Base-by-base conservation (phyloP, 2,113 vertebrate genomes). In the Microcebus murinus region DNA sequence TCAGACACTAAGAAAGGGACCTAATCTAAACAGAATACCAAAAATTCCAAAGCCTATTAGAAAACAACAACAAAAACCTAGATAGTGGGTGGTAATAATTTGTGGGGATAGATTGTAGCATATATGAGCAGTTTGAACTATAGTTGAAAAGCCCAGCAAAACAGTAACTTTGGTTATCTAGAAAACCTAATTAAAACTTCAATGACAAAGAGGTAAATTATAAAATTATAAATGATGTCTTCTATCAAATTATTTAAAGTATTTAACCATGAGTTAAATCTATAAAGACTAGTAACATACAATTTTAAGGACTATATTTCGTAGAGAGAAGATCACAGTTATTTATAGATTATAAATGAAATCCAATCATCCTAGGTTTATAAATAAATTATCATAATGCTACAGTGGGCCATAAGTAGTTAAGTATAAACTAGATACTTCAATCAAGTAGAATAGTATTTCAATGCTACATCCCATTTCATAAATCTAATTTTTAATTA, bases 271-370 rank as follows among this genome's bases (percentile, higher is more conserved):
- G 50, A 91, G 55, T 91, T 86, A 89, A 45, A 81, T 84, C 61
- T 87, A 90, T 68, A 61, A 89, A 96, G 73, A 93, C 67, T 36
- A 88, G 68, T 39, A 89, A 85, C 52, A 55, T 73, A 79, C 8
- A 27, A 91, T n/a, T 1, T 68, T 74, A 63, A 82, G 45, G 61
- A 86, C 74, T 59, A 76, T 25, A 59, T 67, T 82, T 86, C 34
- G 8, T 67, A 83, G 74, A 91, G 82, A 97, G 93, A 90, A 90
- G 42, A 25, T 68, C 39, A 71, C 89, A 18, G 87, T 59, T 92
- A 80, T 86, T 91, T 81, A 91, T 27, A 95, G 31, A 87, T 82
- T 10, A 67, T 87, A 93, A 95, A 80, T 88, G 42, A 94, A 79
- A 91, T 81, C 31, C 12, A 52, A 42, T 85, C 63, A 96, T 57